phyloP scores from a whole-genome alignment of 2,888 invertebrate species.

The Eupsilia transversa region DNA sequence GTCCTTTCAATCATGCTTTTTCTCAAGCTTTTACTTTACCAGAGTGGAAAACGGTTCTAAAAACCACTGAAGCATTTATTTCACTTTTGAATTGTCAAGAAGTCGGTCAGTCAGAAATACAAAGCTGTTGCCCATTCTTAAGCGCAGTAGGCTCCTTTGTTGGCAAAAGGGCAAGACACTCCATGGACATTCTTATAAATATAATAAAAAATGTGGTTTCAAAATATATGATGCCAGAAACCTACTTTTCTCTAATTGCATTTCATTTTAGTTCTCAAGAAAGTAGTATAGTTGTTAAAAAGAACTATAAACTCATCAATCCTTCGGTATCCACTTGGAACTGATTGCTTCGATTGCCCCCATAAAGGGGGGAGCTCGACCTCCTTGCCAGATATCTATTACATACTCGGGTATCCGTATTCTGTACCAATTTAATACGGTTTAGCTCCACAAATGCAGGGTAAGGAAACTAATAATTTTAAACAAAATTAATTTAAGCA shows the following conservation, averaged over 20 bases:
- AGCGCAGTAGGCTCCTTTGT: not conserved
- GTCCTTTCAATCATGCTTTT: not conserved
- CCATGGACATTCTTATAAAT: not conserved
- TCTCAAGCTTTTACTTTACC: not conserved
- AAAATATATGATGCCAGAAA: not conserved
- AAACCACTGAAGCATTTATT: not conserved
- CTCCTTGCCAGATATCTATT: conserved; percentile 1
- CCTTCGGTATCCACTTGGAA: conserved; percentile 13
- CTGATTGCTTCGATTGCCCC: conserved; percentile 29
- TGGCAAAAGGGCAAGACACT: not conserved
- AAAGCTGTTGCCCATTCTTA: not conserved
- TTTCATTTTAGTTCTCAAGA: not conserved
- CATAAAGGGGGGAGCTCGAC: conserved; percentile 13
- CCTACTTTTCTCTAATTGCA: not conserved
- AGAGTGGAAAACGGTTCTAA: not conserved
- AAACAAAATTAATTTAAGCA: too few relatives aligned
- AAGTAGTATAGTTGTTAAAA: not conserved
- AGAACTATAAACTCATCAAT: conserved; percentile 8
- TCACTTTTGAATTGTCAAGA: not conserved
- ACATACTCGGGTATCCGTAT: not conserved
- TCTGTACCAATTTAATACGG: not conserved
- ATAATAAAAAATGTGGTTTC: not conserved
- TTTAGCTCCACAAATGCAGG: not conserved
- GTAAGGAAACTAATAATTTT: not conserved
- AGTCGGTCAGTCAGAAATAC: not conserved